phyloP scores from a whole-genome alignment of 2,888 invertebrate species.

The Peribatodes rhomboidaria region DNA sequence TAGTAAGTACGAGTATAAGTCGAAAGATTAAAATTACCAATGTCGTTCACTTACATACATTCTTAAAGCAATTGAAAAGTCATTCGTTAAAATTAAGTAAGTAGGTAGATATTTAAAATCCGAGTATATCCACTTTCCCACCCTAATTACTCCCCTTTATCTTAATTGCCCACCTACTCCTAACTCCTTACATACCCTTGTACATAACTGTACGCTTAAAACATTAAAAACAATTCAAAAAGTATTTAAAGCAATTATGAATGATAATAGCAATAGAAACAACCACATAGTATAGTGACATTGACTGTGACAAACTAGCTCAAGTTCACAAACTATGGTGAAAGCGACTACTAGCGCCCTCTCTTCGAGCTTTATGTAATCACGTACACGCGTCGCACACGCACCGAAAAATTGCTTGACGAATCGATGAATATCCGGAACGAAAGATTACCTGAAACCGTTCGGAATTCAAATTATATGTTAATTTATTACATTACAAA shows the following conservation, averaged over 20 bases:
- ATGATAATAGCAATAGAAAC: conserved; percentile 6
- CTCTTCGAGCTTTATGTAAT: conserved; percentile 53
- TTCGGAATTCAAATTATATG: not conserved
- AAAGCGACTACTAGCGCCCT: conserved; percentile 58
- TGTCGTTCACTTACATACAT: too few relatives aligned
- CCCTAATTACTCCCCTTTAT: too few relatives aligned
- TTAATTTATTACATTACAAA: not conserved
- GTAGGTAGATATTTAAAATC: too few relatives aligned
- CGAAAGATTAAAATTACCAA: too few relatives aligned
- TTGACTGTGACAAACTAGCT: conserved; percentile 63
- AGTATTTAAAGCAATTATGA: not conserved
- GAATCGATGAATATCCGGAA: conserved; percentile 43
- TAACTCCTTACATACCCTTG: not conserved
- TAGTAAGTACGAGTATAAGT: too few relatives aligned
- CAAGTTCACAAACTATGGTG: conserved; percentile 64
- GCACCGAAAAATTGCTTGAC: conserved; percentile 40
- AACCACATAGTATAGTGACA: conserved; percentile 50
- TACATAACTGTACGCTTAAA: not conserved
- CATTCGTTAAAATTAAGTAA: too few relatives aligned
- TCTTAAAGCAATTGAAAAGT: too few relatives aligned
- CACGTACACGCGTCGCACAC: conserved; percentile 41
- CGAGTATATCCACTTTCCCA: too few relatives aligned
- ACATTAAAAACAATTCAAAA: conserved; percentile 2
- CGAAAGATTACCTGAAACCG: conserved; percentile 20
- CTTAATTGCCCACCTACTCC: too few relatives aligned